phyloP scores from a whole-genome alignment of 2,888 invertebrate genomes.

The Nephrotoma guestfalica region DNA sequence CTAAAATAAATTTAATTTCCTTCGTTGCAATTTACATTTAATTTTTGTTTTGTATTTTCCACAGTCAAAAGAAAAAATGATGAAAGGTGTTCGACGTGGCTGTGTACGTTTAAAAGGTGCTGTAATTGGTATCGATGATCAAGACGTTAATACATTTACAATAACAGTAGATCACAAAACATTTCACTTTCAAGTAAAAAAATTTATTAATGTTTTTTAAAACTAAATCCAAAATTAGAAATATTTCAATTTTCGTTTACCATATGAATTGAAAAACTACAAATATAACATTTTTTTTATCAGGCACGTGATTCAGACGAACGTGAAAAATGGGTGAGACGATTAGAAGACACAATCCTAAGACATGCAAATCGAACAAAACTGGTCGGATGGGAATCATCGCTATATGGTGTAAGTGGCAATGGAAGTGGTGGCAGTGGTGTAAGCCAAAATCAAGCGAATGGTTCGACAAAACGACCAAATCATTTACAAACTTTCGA shows the following conservation, averaged over 20 bases:
- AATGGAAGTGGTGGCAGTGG: constrained; percentile 31
- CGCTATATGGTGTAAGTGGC: constrained; percentile 32
- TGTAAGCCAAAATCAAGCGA: background rate
- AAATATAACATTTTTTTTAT: constrained; percentile 39
- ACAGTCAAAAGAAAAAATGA: constrained; percentile 98
- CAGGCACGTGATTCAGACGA: constrained; percentile 92
- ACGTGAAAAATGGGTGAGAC: constrained; percentile 90
- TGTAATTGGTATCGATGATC: constrained; percentile 96
- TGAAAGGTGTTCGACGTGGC: constrained; percentile 88
- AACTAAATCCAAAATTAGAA: background rate
- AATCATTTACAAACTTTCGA: constrained; percentile 57
- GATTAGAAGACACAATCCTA: constrained; percentile 86
- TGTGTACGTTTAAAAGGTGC: constrained; percentile 96
- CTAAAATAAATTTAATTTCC: background rate
- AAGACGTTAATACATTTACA: constrained; percentile 98
- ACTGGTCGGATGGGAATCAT: constrained; percentile 26
- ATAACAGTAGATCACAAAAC: constrained; percentile 98
- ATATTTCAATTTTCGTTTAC: background rate
- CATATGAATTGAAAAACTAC: background rate
- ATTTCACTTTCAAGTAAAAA: constrained; percentile 82
- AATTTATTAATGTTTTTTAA: background rate
- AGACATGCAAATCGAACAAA: constrained; percentile 53
- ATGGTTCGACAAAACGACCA: constrained; percentile 23
- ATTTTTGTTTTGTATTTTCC: constrained; percentile 23
- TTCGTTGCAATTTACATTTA: background rate